phyloP scores from a whole-genome alignment of 2,797 vertebrate genomes.

The Rhinichthys osculus region DNA sequence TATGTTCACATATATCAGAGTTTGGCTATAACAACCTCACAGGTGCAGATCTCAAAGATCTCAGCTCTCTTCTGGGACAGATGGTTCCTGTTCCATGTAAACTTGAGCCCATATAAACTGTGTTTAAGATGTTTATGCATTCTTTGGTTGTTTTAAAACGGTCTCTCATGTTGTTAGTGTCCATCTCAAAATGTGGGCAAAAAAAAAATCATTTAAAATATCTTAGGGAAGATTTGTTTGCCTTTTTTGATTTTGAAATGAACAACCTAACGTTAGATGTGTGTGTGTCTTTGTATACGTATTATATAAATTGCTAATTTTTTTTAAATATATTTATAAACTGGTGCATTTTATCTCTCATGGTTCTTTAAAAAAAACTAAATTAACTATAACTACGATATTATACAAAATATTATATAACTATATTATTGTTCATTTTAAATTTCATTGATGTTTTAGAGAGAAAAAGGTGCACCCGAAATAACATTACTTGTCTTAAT shows the following conservation, averaged over 20 bases:
- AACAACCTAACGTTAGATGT: background rate
- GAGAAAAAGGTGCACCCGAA: background rate
- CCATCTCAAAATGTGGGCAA: background rate
- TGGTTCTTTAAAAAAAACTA: too few relatives aligned
- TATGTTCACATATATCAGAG: background rate
- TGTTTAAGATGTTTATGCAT: background rate
- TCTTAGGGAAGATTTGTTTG: background rate
- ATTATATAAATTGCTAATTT: background rate
- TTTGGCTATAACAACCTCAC: conserved; percentile 4
- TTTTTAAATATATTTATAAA: too few relatives aligned
- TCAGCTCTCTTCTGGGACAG: conserved; percentile 23
- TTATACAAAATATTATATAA: background rate
- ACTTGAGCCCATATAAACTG: background rate
- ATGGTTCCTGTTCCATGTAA: conserved; percentile 25
- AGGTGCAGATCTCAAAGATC: conserved; percentile 40
- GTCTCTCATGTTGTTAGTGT: background rate
- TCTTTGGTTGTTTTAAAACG: background rate
- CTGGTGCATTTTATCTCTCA: too few relatives aligned
- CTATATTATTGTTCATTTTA: background rate
- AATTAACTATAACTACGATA: too few relatives aligned
- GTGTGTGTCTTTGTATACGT: background rate
- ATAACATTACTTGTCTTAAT: background rate
- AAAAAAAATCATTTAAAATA: background rate
- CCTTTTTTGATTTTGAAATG: background rate
- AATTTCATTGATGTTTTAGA: background rate